Conservation (phyloP, 2,113 vertebrate species). For the Aptenodytes forsteri region DNA sequence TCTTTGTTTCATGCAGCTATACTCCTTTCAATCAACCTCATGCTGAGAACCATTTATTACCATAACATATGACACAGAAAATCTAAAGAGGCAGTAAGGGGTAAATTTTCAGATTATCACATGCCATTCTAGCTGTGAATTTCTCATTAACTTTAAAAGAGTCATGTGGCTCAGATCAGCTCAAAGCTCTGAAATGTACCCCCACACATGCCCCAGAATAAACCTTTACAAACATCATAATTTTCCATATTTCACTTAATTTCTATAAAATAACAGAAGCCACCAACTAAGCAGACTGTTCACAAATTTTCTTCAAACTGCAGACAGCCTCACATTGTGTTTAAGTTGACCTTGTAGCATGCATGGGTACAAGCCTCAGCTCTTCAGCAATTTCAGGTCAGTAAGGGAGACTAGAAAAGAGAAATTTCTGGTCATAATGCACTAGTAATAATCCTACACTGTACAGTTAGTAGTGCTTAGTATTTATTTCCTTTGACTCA, state of each 20-base stretch:
- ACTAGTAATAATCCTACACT: background rate
- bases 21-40: conserved; percentile 57
- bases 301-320: background rate
- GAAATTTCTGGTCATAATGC: background rate
- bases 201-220: background rate
- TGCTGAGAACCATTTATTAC: conserved; percentile 44
- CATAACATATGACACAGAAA: conserved; percentile 39
- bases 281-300: background rate
- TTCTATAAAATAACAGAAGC: background rate
- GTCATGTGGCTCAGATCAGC: background rate
- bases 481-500: background rate
- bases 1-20: conserved; percentile 22
- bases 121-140: conserved; percentile 36
- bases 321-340: background rate
- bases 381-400: background rate
- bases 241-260: conserved; percentile 13
- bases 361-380: background rate
- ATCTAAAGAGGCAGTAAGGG: conserved; percentile 37
- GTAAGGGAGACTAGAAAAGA: background rate
- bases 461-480: background rate
- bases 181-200: conserved; percentile 1
- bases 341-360: background rate
- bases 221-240: conserved; percentile 3
- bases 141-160: conserved; percentile 46
- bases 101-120: conserved; percentile 59